Evolutionary conservation across 2,113 vertebrate genomes (phyloP).

Genomic region (Caretta caretta): DNA sequence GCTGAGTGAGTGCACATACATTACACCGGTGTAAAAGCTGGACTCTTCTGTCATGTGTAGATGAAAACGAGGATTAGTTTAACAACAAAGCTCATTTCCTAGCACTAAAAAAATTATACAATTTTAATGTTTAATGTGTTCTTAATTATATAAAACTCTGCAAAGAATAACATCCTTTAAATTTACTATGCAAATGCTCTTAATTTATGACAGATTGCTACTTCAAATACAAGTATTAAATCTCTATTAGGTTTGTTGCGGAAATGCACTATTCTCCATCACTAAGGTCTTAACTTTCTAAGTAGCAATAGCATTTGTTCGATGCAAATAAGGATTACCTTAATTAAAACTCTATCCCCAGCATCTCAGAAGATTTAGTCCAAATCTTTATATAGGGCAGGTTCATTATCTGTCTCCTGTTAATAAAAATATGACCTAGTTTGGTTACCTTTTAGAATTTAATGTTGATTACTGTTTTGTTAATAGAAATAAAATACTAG

Average conservation of each 20-base stretch:
- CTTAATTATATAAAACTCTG: conserved; percentile 75
- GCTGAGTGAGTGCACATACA: background rate
- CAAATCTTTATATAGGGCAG: conserved; percentile 80
- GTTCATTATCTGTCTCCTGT: conserved; percentile 82
- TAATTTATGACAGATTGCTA: conserved; percentile 83
- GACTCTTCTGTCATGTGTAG: conserved; percentile 19
- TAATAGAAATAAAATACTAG: conserved; percentile 83
- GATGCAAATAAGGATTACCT: conserved; percentile 84
- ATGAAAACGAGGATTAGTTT: conserved; percentile 52
- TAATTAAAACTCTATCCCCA: conserved; percentile 83
- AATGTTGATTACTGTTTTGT: conserved; percentile 85
- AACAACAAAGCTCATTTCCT: conserved; percentile 65
- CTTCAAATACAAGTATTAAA: conserved; percentile 82
- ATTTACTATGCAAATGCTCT: conserved; percentile 79
- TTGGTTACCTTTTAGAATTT: conserved; percentile 80
- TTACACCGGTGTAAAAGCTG: conserved; percentile 34
- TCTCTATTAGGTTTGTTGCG: conserved; percentile 79
- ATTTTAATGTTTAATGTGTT: conserved; percentile 52
- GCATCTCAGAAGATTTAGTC: conserved; percentile 80
- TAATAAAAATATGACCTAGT: conserved; percentile 84
- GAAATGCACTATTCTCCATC: conserved; percentile 77
- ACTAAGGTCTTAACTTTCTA: conserved; percentile 80
- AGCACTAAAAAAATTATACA: conserved; percentile 47
- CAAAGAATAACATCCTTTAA: conserved; percentile 76
- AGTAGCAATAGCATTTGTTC: conserved; percentile 78